Percentiles rank a stretch among this genome's conserved stretches.
Evolutionary conservation across 2,113 vertebrate genomes (phyloP).

Genomic region (Scopus umbretta): DNA sequence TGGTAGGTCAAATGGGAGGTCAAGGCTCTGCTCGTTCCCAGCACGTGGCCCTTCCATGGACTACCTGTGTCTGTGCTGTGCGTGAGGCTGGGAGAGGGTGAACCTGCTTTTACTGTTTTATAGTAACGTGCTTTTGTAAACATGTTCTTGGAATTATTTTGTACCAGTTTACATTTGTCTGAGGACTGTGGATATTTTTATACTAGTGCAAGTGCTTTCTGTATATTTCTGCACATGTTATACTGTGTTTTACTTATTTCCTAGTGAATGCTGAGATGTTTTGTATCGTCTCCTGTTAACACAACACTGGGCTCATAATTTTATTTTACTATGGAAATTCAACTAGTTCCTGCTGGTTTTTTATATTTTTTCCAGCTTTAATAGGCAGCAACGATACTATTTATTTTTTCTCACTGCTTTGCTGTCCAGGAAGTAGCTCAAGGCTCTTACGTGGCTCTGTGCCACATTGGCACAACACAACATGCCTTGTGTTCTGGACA

Average conservation of each 20-base stretch:
- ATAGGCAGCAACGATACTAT: background rate
- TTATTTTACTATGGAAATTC: slow-evolving; percentile 54
- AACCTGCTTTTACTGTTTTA: slow-evolving; percentile 57
- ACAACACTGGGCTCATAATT: slow-evolving; percentile 31
- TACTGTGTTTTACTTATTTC: slow-evolving; percentile 55
- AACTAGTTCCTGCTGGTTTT: background rate
- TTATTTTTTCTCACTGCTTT: background rate
- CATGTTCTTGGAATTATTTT: slow-evolving; percentile 69
- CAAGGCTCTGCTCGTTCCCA: background rate
- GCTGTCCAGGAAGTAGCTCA: background rate
- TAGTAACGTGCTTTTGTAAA: slow-evolving; percentile 69
- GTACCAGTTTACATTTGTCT: slow-evolving; percentile 66
- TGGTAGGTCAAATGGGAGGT: background rate
- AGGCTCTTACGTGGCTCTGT: background rate
- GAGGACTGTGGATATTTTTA: slow-evolving; percentile 78
- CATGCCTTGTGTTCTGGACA: background rate
- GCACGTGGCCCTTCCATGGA: background rate
- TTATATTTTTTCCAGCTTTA: slow-evolving; percentile 25
- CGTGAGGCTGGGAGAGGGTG: background rate
- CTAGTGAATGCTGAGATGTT: slow-evolving; percentile 58
- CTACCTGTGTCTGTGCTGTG: background rate
- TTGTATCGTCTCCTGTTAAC: slow-evolving; percentile 55
- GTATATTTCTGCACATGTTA: slow-evolving; percentile 60
- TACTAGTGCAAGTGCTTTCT: slow-evolving; percentile 69
- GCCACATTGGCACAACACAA: background rate